Evolutionary conservation across 2,888 invertebrate genomes (phyloP).

Genomic region (Macropis europaea): DNA sequence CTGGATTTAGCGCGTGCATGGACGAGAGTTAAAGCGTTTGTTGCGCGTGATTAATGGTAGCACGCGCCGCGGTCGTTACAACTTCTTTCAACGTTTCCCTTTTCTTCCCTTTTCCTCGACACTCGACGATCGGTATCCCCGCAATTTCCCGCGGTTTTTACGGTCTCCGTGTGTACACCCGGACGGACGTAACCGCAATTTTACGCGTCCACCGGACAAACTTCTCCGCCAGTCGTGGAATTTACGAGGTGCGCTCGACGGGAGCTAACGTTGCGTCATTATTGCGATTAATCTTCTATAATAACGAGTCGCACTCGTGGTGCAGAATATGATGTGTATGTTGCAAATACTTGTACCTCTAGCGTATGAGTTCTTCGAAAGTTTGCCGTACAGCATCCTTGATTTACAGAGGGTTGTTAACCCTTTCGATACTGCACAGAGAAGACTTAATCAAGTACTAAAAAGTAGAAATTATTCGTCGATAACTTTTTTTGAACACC

Average conservation of each 20-base stretch:
- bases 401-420: no score
- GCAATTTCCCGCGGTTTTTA: conserved; percentile 5
- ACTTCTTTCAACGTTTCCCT: conserved; percentile 35
- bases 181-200: background rate
- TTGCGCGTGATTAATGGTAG: conserved; percentile 52
- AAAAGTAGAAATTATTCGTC: no score
- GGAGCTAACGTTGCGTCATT: background rate
- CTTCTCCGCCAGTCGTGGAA: background rate
- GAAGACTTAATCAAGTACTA: no score
- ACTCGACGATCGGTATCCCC: background rate
- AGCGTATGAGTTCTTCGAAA: no score
- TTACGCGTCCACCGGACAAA: background rate
- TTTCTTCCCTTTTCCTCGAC: conserved; percentile 6
- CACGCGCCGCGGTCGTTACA: conserved; percentile 52
- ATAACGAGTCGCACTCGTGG: no score
- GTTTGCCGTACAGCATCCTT: no score
- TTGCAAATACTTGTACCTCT: no score
- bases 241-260: conserved; percentile 2
- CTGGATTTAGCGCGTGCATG: conserved; percentile 32
- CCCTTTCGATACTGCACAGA: no score
- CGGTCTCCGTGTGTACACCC: background rate
- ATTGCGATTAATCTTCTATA: no score
- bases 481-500: no score
- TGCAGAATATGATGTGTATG: no score
- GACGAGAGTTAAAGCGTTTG: conserved; percentile 56